These are phyloP conservation scores for Drosophila nebulosa DNA, from an alignment of 1,140 invertebrate genomes.

Conservation along the genomic window DNA sequence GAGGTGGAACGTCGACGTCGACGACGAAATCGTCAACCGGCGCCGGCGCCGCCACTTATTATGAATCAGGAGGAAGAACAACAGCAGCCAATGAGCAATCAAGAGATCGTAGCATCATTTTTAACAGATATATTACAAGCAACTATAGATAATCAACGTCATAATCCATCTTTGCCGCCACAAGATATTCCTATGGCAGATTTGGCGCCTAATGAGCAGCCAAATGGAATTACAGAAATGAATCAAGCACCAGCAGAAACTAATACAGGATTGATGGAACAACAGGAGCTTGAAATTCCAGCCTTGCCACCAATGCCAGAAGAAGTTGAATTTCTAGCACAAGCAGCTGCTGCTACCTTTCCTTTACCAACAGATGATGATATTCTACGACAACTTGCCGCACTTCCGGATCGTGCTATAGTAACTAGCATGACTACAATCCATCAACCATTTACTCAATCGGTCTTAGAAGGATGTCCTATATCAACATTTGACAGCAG, in stretches of 20 bases:
- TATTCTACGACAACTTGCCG: not conserved
- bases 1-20: not conserved
- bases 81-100: not conserved
- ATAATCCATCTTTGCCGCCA: no score
- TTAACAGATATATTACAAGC: conserved; percentile 29
- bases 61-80: not conserved
- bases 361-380: no score
- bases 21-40: not conserved
- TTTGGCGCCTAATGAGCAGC: not conserved
- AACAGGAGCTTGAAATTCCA: no score
- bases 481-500: not conserved
- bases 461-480: not conserved
- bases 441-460: not conserved
- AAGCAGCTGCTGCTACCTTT: no score
- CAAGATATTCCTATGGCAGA: no score
- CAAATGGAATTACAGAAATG: no score
- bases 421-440: not conserved
- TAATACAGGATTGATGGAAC: no score
- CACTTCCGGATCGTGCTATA: not conserved
- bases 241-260: no score
- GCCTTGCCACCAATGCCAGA: no score
- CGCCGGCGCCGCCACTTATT: not conserved
- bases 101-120: conserved; percentile 24
- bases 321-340: no score
- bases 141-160: not conserved